A percentile compares a stretch with the other conserved stretches of the same genome.
These are phyloP conservation scores for Hypercompe scribonia DNA, from an alignment of 2,888 invertebrate genomes.

Conservation along the genomic window DNA sequence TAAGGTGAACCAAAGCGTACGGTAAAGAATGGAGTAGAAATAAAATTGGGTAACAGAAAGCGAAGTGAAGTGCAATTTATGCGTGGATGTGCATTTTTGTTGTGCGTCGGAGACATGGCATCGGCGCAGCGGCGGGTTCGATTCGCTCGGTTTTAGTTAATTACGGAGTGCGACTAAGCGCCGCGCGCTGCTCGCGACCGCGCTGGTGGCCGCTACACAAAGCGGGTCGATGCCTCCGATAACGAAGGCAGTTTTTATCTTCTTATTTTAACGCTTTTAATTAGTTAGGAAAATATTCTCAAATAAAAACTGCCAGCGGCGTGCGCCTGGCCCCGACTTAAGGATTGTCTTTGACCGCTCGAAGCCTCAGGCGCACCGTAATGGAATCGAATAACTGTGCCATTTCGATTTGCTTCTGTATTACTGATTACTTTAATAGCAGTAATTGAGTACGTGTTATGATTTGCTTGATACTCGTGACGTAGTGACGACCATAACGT, in stretches of 20 bases:
- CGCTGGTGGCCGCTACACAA: constrained; percentile 82
- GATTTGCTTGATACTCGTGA: constrained; percentile 62
- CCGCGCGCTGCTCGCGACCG: constrained; percentile 63
- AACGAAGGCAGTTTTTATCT: constrained; percentile 83
- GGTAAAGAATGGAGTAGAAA: constrained; percentile 38
- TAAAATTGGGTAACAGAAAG: constrained; percentile 49
- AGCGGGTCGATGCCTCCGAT: constrained; percentile 85
- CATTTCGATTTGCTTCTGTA: constrained; percentile 79
- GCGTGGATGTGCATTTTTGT: constrained; percentile 70
- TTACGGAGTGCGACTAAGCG: constrained; percentile 78
- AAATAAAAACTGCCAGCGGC: constrained; percentile 81
- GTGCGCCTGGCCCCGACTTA: constrained; percentile 66
- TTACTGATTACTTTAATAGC: constrained; percentile 75
- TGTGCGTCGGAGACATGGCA: constrained; percentile 61
- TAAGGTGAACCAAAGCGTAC: constrained; percentile 16
- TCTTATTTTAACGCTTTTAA: constrained; percentile 86
- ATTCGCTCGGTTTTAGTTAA: constrained; percentile 80
- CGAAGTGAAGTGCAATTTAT: constrained; percentile 56
- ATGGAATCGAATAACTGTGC: constrained; percentile 72
- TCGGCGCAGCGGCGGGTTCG: constrained; percentile 54
- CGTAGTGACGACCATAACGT: constrained; percentile 44
- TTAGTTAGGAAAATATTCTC: constrained; percentile 87
- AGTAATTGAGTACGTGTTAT: constrained; percentile 67
- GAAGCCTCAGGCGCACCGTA: constrained; percentile 73
- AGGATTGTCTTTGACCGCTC: constrained; percentile 78